Base-by-base conservation (phyloP, 64 coral and sea anemone species). In the Porites lutea region DNA sequence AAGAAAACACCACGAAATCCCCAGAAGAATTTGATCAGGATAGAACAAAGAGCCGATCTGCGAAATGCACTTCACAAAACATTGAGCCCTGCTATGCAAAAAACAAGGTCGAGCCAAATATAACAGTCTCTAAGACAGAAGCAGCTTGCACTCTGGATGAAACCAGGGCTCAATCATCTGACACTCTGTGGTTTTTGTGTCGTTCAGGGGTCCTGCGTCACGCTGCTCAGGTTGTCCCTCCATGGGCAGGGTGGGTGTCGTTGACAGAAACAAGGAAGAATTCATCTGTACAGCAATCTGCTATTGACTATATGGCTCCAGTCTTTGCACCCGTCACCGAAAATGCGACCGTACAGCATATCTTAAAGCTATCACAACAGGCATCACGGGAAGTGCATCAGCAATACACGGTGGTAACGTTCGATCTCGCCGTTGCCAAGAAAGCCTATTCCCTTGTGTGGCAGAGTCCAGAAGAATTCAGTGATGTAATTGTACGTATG, bases 261-360 rank as follows among this genome's bases (percentile, higher is more conserved):
- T 68, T 71, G 60, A 87, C 83, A 65, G 60, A 47, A 65, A 51
- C 58, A 20, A 16, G 58, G 2, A 16, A 51, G 79, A 62, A 87
- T 46, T 37, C 45, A 23, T 87, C n/a, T 15, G 18, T 46, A 15
- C 83, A 87, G 53, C 60, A 71, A 87, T 87, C 83, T 15, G 22
- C 65, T 87, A 45, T 69, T 71, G 59, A 87, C 46, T 87, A 87
- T 57, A 87, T 87, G 83, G 62, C 59, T 50, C 83, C 65, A 37
- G 83, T 87, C 45, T 87, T 87, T 87, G 59, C 83, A 67, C 83
- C 83, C 18, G 53, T 87, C 46, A 87, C 65, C 18, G 83, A 87
- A 57, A 87, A 87, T 48, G 8, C 83, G 18, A 87, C 83, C 19
- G 83, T 71, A 67, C 83, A 87, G 65, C 54, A 83, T 27, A 61